A percentile compares a stretch with the other conserved stretches of the same genome.
Conservation (phyloP, 2,113 vertebrate species). For the Phyllopteryx taeniolatus region DNA sequence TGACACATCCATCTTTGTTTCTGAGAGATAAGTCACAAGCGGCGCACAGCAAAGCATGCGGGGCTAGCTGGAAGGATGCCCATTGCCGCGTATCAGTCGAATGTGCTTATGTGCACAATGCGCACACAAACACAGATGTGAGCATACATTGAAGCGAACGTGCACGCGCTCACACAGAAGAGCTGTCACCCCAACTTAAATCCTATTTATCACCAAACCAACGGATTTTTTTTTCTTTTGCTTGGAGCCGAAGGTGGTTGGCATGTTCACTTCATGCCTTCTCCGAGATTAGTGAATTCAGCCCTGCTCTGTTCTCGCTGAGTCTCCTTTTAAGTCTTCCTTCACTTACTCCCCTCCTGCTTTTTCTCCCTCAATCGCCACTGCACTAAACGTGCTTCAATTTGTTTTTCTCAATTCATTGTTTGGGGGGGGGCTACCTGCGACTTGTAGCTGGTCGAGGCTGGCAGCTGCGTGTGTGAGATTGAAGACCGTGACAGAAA, state of each 20-base stretch:
- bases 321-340: slow-evolving; percentile 71
- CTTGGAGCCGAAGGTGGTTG: slow-evolving; percentile 73
- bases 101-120: slow-evolving; percentile 60
- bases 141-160: slow-evolving; percentile 44
- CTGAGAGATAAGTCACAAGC: slow-evolving; percentile 73
- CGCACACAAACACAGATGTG: slow-evolving; percentile 32
- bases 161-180: slow-evolving; percentile 57
- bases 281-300: slow-evolving; percentile 75
- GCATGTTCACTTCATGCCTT: slow-evolving; percentile 76
- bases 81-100: slow-evolving; percentile 61
- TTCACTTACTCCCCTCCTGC: slow-evolving; percentile 61
- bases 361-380: slow-evolving; percentile 56
- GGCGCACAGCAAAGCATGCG: slow-evolving; percentile 60
- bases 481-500: slow-evolving; percentile 79
- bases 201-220: slow-evolving; percentile 75
- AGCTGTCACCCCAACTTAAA: slow-evolving; percentile 76
- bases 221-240: slow-evolving; percentile 55
- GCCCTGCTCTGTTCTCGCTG: slow-evolving; percentile 61
- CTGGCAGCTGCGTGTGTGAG: slow-evolving; percentile 63
- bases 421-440: slow-evolving; percentile 65
- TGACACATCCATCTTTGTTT: slow-evolving; percentile 78
- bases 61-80: slow-evolving; percentile 71
- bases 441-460: slow-evolving; percentile 56
- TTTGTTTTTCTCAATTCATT: slow-evolving; percentile 70
- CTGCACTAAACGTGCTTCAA: slow-evolving; percentile 71